These are phyloP conservation scores for Enteromius argenteus DNA, from an alignment of 2,797 vertebrate genomes.

Conservation along the genomic window DNA sequence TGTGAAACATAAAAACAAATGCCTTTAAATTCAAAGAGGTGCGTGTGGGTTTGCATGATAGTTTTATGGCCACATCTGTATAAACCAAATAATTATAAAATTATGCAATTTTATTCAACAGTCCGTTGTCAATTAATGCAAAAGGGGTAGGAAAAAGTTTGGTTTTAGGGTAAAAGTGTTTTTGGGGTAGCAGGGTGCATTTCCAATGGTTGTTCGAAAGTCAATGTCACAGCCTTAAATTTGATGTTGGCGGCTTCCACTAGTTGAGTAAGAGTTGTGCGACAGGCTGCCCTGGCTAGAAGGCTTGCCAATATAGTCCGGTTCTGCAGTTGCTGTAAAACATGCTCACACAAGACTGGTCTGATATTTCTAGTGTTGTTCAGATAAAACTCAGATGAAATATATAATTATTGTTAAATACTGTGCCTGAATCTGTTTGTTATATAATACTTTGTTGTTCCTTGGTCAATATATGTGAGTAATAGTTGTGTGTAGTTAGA, in stretches of 20 bases:
- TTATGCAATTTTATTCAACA: neutral
- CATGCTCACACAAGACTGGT: neutral
- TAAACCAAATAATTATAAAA: neutral
- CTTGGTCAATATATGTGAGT: neutral
- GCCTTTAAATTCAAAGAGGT: neutral
- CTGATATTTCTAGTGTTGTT: neutral
- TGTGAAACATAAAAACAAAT: slow-evolving; percentile 7
- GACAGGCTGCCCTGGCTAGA: neutral
- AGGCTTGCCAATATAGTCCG: too few species aligned
- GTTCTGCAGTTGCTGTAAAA: neutral
- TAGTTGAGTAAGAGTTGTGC: neutral
- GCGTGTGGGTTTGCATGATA: neutral
- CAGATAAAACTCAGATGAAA: neutral
- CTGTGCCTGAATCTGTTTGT: too few species aligned
- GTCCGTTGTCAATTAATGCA: neutral
- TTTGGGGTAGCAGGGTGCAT: too few species aligned
- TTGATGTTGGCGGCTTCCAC: neutral
- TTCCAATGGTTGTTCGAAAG: neutral
- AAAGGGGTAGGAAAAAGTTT: neutral
- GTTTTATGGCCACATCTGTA: neutral
- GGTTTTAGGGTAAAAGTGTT: too few species aligned
- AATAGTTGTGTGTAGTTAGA: neutral
- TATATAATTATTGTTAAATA: too few species aligned
- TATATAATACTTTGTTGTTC: neutral
- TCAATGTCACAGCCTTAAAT: neutral